A percentile compares a stretch with the other conserved stretches of the same genome.
phyloP scores from a whole-genome alignment of 2,797 vertebrate species.

The Lemur catta region DNA sequence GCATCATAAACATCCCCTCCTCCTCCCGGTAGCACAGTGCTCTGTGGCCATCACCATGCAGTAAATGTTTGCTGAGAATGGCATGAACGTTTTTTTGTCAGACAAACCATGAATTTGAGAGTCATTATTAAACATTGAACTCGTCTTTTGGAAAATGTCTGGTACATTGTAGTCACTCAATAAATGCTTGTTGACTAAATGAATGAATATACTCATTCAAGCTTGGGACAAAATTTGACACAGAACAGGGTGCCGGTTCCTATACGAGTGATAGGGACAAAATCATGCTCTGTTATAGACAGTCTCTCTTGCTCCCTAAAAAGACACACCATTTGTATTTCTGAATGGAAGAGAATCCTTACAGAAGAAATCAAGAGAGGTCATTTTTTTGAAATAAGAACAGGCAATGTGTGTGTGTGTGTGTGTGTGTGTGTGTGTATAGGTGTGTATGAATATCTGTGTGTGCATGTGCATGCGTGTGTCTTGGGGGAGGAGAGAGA shows the following conservation, averaged over 20 bases:
- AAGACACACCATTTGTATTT: not conserved
- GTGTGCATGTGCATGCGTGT: too few species aligned
- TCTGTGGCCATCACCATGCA: not conserved
- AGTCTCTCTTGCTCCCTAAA: not conserved
- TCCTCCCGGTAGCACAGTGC: not conserved
- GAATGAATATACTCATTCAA: constrained; percentile 1
- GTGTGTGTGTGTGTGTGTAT: too few species aligned
- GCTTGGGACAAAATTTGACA: not conserved
- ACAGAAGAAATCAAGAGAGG: not conserved
- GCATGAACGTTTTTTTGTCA: not conserved
- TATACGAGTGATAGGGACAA: not conserved
- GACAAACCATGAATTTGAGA: not conserved
- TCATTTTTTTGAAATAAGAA: not conserved
- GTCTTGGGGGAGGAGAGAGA: not conserved
- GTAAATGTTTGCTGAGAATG: not conserved
- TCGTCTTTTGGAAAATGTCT: constrained; percentile 22
- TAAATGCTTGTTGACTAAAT: constrained; percentile 43
- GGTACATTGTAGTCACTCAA: not conserved
- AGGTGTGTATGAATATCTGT: not conserved
- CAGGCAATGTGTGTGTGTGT: not conserved
- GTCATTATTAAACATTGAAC: constrained; percentile 23
- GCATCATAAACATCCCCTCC: not conserved
- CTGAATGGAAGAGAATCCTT: not conserved
- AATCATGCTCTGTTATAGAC: not conserved
- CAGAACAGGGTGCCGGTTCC: not conserved